Evolutionary conservation across 2,888 invertebrate species (phyloP).

Genomic region (Bedellia somnulentella): DNA sequence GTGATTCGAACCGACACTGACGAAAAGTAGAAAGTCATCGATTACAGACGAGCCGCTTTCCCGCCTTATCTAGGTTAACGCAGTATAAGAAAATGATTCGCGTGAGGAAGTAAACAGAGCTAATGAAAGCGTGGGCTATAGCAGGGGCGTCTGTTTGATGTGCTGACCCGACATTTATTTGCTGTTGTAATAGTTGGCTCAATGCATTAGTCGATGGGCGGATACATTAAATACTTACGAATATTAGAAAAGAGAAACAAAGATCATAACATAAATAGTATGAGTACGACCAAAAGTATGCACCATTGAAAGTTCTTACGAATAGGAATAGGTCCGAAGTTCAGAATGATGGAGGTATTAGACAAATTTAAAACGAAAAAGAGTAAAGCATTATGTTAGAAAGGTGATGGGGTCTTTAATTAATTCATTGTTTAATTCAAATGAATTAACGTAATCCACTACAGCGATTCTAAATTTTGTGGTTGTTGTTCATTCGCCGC

Average conservation of each 20-base stretch:
- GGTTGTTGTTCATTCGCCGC: no score
- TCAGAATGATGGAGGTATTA: no score
- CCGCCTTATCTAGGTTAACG: slow-evolving; percentile 35
- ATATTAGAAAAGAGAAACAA: background rate
- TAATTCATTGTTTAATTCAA: no score
- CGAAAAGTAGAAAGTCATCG: slow-evolving; percentile 58
- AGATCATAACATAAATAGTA: no score
- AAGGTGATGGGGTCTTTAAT: no score
- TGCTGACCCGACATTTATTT: slow-evolving; percentile 4
- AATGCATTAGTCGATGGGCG: background rate
- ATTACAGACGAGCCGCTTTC: slow-evolving; percentile 43
- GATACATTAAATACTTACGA: background rate
- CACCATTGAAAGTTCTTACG: no score
- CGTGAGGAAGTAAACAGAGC: slow-evolving; percentile 13
- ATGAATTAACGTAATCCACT: no score
- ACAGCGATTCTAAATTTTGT: no score
- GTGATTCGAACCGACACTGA: slow-evolving; percentile 34
- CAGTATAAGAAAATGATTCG: slow-evolving; percentile 5
- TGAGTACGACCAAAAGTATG: no score
- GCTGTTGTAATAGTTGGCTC: background rate
- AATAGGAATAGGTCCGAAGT: no score
- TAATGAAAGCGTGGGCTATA: slow-evolving; percentile 8
- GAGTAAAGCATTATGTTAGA: no score
- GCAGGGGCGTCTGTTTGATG: slow-evolving; percentile 13
- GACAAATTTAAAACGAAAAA: no score